These are phyloP conservation scores for Coturnix japonica DNA, from an alignment of 2,113 vertebrate species.

Conservation along the genomic window DNA sequence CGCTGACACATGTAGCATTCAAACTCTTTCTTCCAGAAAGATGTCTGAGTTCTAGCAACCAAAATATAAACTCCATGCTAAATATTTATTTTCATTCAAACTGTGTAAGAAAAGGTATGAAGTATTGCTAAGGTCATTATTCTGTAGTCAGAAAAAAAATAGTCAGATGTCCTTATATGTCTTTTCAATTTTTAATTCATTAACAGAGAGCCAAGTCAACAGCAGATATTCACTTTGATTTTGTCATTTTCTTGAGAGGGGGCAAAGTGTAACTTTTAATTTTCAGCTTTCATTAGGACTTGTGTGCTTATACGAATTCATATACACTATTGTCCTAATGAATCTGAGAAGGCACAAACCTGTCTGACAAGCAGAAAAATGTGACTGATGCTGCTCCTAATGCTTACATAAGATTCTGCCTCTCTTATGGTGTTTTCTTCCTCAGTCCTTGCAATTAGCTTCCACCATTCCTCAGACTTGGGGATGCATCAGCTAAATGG, in stretches of 20 bases:
- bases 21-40: not conserved
- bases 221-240: not conserved
- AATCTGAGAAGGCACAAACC: not conserved
- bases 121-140: not conserved
- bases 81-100: not conserved
- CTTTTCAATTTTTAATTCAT: not conserved
- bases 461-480: not conserved
- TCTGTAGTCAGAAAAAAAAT: not conserved
- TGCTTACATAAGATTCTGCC: not conserved
- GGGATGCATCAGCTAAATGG: not conserved
- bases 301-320: not conserved
- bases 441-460: not conserved
- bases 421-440: not conserved
- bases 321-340: not conserved
- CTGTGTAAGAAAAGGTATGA: not conserved
- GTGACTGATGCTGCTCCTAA: not conserved
- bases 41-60: not conserved
- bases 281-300: not conserved
- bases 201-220: not conserved
- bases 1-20: not conserved
- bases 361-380: not conserved
- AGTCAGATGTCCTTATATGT: not conserved
- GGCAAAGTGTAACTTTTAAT: not conserved
- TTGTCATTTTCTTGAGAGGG: not conserved
- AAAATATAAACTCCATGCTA: not conserved